These are phyloP conservation scores for Euzophera pinguis DNA, from an alignment of 2,888 invertebrate species.

Conservation along the genomic window DNA sequence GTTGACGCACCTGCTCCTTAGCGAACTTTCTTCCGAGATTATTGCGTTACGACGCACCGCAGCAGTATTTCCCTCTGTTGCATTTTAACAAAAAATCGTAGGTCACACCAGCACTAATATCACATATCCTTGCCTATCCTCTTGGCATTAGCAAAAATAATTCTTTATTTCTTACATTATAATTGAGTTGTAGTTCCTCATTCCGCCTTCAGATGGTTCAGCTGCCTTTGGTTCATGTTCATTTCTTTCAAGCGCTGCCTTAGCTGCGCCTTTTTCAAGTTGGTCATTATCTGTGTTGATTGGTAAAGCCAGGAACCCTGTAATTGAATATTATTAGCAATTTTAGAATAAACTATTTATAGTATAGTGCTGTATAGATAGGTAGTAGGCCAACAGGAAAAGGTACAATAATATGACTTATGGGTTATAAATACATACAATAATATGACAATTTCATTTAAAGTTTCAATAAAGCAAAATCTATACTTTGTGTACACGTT, in stretches of 20 bases:
- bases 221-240: constrained; percentile 58
- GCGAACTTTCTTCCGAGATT: no score
- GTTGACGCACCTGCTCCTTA: no score
- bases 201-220: constrained; percentile 53
- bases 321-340: constrained; percentile 29
- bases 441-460: no score
- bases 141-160: constrained; percentile 28
- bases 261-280: constrained; percentile 89
- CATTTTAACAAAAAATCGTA: no score
- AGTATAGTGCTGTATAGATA: no score
- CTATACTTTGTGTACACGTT: no score
- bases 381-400: no score
- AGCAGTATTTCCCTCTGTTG: no score
- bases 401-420: no score
- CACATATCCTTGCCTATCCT: constrained; percentile 5
- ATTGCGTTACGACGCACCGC: no score
- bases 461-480: no score
- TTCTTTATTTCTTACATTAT: constrained; percentile 23
- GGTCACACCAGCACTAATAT: not conserved
- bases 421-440: no score
- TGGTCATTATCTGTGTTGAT: constrained; percentile 92
- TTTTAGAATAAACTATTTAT: not conserved
- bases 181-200: constrained; percentile 33
- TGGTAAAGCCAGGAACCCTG: constrained; percentile 95
- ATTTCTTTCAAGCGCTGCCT: constrained; percentile 83